phyloP scores from a whole-genome alignment of 2,888 invertebrate genomes.

The Chrysotoxum bicinctum region DNA sequence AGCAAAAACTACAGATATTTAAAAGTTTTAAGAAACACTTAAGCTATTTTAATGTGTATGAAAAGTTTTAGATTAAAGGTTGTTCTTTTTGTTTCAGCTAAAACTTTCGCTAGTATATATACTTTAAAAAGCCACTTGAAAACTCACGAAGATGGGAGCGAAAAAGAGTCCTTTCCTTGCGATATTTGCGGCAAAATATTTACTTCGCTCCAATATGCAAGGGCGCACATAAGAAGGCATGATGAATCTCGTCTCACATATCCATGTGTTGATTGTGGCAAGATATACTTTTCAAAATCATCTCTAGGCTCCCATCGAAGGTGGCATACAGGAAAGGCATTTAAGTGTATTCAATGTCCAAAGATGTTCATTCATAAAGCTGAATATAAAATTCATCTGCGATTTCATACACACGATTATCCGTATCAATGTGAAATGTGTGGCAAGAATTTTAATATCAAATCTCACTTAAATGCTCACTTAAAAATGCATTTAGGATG shows the following conservation, averaged over 20 bases:
- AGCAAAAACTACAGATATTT: no score
- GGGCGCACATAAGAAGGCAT: slow-evolving; percentile 13
- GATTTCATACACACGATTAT: slow-evolving; percentile 44
- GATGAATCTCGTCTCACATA: not conserved
- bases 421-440: slow-evolving; percentile 44
- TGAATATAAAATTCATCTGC: slow-evolving; percentile 38
- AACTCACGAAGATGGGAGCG: not conserved
- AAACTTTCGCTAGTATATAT: slow-evolving; percentile 5
- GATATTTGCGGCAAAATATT: slow-evolving; percentile 31
- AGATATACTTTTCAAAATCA: slow-evolving; percentile 62
- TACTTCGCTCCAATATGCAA: not conserved
- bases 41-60: not conserved
- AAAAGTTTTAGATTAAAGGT: not conserved
- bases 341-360: slow-evolving; percentile 13
- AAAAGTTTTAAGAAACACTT: no score
- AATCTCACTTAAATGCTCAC: slow-evolving; percentile 33
- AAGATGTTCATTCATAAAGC: slow-evolving; percentile 35
- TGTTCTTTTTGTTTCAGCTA: slow-evolving; percentile 48
- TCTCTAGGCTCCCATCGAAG: not conserved
- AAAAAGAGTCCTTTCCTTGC: not conserved
- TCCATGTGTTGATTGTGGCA: slow-evolving; percentile 71
- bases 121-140: slow-evolving; percentile 21
- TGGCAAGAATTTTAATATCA: slow-evolving; percentile 27
- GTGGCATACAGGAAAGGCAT: not conserved
- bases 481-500: slow-evolving; percentile 37